A percentile compares a stretch with the other conserved stretches of the same genome.
These are phyloP conservation scores for Synaphobranchus kaupii DNA, from an alignment of 2,797 vertebrate genomes.

Conservation along the genomic window DNA sequence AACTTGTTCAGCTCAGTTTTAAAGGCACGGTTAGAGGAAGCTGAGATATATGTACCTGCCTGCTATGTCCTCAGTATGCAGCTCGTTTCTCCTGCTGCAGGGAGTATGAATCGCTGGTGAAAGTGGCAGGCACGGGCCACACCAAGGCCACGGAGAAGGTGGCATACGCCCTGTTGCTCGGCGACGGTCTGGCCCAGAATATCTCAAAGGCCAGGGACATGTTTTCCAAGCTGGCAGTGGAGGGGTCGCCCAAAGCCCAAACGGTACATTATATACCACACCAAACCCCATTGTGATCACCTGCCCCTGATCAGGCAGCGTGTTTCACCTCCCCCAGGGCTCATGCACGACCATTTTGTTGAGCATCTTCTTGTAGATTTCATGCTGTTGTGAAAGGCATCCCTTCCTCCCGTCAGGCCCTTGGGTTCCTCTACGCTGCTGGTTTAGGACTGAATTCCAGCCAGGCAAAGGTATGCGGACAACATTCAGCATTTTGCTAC, in stretches of 20 bases:
- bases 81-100: constrained; percentile 61
- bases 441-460: constrained; percentile 96
- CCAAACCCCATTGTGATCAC: not conserved
- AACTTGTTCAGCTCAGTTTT: not conserved
- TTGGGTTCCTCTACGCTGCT: constrained; percentile 95
- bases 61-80: not conserved
- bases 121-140: constrained; percentile 87
- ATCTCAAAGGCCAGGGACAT: constrained; percentile 84
- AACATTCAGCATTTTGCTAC: constrained; percentile 3
- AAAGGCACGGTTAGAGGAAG: not conserved
- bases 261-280: constrained; percentile 71
- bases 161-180: constrained; percentile 90
- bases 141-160: constrained; percentile 94
- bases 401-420: constrained; percentile 75
- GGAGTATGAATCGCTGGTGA: constrained; percentile 86
- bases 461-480: constrained; percentile 89
- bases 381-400: not conserved
- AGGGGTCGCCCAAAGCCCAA: constrained; percentile 94
- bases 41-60: not conserved
- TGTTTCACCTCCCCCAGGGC: not conserved
- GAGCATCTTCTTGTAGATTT: not conserved
- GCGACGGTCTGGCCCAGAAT: constrained; percentile 89
- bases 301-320: not conserved
- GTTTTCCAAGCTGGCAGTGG: constrained; percentile 88
- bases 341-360: not conserved